Evolutionary conservation across 2,797 vertebrate species (phyloP), one percentile per base, ranked within the genome.

Genomic region (Myripristis murdjan): DNA sequence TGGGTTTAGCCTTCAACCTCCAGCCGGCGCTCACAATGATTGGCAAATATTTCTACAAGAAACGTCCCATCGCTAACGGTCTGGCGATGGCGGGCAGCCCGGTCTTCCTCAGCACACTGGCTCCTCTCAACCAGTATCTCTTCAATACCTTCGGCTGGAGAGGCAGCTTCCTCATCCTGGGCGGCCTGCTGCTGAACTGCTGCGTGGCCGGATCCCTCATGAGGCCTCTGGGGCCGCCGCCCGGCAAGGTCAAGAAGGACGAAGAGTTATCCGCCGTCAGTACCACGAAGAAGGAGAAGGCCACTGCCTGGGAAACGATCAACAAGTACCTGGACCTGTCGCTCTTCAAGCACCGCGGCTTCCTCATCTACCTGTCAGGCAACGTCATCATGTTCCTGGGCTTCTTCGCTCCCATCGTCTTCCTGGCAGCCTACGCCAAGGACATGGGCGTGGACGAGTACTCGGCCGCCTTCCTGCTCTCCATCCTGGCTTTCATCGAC

Each of bases 1-100:
- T 99, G 70, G 98, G 98, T 35, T 93, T 99, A 69, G 97, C 98
- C 49, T 98, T 99, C 90, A 99, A 99, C 91, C 94, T 99, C 63
- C 98, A 99, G 81, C 98, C 98, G 9, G 95, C 98, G 0, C 90
- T 99, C 79, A 99, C 98, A 0, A 99, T 99, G 94, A 96, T 99
- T 20, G 98, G 98, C 59, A 98, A 89, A 91, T 99, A 99, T 86
- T 99, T 99, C 89, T 96, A 65, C 33, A 96, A 95, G 92, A 98
- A 97, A 75, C 95, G 98, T 8, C 98, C 98, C 12, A 93, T 99
- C 46, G 98, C 98, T 15, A 99, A 97, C 39, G 98, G 98, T 14
- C 75, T 98, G 18, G 96, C 98, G 4, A 99, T 99, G 98, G 96
- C 98, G 6, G 98, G 98, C 70, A 99, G 98, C 84, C 98, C 98